Conservation (phyloP, 2,888 invertebrate species). For the Pharmacophagus antenor region DNA sequence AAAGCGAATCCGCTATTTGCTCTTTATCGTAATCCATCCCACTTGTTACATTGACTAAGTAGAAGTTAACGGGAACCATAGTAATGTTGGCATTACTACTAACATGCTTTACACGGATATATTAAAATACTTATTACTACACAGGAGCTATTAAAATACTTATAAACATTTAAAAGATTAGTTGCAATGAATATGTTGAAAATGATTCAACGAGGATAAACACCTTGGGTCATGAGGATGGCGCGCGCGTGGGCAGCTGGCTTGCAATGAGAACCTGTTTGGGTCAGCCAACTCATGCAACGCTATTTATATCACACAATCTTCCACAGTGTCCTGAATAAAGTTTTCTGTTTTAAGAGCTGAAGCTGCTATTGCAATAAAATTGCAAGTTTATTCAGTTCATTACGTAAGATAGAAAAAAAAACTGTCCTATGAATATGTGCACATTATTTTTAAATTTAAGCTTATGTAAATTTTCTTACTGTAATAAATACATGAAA, state of each 20-base stretch:
- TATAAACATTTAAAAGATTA: conserved; percentile 30
- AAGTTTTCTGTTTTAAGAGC: conserved; percentile 41
- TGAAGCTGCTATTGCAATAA: conserved; percentile 13
- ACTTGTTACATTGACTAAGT: not conserved
- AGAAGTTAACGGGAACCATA: not conserved
- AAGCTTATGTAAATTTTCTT: no score
- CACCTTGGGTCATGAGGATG: conserved; percentile 55
- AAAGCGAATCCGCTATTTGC: no score
- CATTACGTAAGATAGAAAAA: not conserved
- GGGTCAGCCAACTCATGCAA: conserved; percentile 70
- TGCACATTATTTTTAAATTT: no score
- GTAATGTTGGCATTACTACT: not conserved
- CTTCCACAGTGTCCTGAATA: conserved; percentile 57
- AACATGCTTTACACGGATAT: no score
- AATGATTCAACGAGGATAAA: conserved; percentile 59
- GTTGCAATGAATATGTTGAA: conserved; percentile 37
- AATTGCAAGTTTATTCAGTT: not conserved
- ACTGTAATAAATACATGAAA: no score
- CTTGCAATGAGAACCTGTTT: conserved; percentile 72
- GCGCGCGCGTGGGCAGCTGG: conserved; percentile 61
- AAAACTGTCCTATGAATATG: not conserved
- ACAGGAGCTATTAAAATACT: not conserved
- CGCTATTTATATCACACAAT: conserved; percentile 68
- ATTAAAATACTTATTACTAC: no score
- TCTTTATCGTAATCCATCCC: no score